These are phyloP conservation scores for Bagarius yarrelli DNA, from an alignment of 2,113 vertebrate species.

Conservation along the genomic window DNA sequence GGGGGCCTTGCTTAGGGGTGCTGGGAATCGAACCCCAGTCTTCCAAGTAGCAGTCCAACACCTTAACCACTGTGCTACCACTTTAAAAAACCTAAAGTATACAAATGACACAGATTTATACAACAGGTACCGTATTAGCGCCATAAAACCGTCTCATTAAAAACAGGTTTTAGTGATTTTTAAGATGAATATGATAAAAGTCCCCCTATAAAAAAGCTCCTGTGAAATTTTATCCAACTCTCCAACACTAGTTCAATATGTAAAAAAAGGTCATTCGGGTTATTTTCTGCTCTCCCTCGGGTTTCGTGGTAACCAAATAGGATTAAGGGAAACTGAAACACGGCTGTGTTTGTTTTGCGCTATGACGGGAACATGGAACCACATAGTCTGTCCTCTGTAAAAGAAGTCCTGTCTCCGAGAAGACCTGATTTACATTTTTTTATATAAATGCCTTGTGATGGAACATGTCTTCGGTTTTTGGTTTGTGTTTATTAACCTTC, in stretches of 20 bases:
- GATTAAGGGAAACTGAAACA: constrained; percentile 1
- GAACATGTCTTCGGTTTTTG: not conserved
- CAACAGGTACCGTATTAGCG: too few species aligned
- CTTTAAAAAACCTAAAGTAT: too few species aligned
- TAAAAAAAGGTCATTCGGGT: not conserved
- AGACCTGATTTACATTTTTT: not conserved
- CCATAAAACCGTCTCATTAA: too few species aligned
- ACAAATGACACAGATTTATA: too few species aligned
- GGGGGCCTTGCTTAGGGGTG: too few species aligned
- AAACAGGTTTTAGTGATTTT: not conserved
- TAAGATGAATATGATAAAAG: not conserved
- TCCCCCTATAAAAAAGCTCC: not conserved
- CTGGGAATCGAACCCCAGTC: too few species aligned
- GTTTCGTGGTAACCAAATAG: not conserved
- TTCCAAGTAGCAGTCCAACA: too few species aligned
- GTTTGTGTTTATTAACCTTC: not conserved
- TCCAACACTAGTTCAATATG: not conserved
- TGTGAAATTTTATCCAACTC: not conserved
- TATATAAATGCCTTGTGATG: too few species aligned
- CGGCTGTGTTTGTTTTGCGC: not conserved
- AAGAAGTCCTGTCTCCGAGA: not conserved
- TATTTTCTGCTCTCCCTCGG: not conserved
- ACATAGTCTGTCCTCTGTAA: constrained; percentile 1
- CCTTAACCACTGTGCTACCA: too few species aligned
- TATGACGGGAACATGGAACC: not conserved